Base-by-base conservation (phyloP, 2,113 vertebrate species). In the Lipophrys pholis region DNA sequence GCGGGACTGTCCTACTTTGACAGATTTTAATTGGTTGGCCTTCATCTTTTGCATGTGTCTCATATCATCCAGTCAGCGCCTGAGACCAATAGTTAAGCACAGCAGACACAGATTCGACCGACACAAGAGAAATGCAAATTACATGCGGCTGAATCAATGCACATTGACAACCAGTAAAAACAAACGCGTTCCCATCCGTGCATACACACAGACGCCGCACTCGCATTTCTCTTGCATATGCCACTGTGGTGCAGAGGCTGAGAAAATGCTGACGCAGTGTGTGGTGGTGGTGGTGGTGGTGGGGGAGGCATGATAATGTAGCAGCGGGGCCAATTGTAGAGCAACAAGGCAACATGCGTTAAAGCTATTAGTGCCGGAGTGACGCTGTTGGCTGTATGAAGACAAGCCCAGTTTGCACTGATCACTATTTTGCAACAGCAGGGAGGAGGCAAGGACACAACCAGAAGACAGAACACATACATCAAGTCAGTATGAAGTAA, bases 221-320 rank as follows among this genome's bases (percentile, higher is more conserved):
- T 50, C 11, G 51, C 30, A 21, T 15, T 17, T 15, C 58, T 48
- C 54, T 49, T 69, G 16, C 57, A 51, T 70, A 74, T 78, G 74
- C 73, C 81, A 77, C 72, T 76, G 73, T 71, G 54, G 78, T 62
- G 76, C 41, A 50, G 30, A 50, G 50, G 16, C 6, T 30, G 57
- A 58, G 66, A 65, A 86, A 89, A 76, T 73, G 90, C 90, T 89
- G 90, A 89, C 77, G 67, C 80, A 66, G 78, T 41, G n/a, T 57
- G 21, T 30, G 21, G 2, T 30, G 21, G 21, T 30, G 21, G 21
- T 30, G 21, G 21, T 30, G 68, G 36, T 49, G 17, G 21, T 30
- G 36, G 30, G 17, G 7, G 9, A 50, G 42, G 42, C 1, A 36
- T 50, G 71, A 59, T 81, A 67, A 74, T 68, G 69, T 69, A 65